A percentile compares a stretch with the other conserved stretches of the same genome.
Conservation (phyloP, 1,140 invertebrate genomes). For the Archivesica marissinica region DNA sequence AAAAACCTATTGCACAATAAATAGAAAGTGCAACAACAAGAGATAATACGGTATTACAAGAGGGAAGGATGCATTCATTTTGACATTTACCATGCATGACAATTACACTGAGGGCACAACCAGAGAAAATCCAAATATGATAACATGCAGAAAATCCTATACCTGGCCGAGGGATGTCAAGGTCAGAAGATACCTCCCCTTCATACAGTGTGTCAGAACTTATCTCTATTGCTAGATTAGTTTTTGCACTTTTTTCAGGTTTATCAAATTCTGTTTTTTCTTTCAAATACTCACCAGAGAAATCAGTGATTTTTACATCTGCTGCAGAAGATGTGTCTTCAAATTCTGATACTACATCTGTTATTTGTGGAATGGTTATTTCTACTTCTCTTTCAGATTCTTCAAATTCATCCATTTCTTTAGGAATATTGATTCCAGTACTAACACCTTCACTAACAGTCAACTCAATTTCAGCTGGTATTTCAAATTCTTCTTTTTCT, state of each 20-base stretch:
- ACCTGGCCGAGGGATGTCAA: constrained; percentile 31
- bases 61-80: too few species aligned
- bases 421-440: not conserved
- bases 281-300: constrained; percentile 19
- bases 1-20: too few species aligned
- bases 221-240: constrained; percentile 24
- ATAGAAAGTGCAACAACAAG: too few species aligned
- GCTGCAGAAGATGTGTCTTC: not conserved
- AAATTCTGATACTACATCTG: not conserved
- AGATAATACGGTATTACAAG: too few species aligned
- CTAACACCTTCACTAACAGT: not conserved
- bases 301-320: not conserved
- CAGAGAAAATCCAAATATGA: not conserved
- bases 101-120: not conserved
- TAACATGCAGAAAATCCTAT: constrained; percentile 33
- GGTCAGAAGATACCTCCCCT: constrained; percentile 31
- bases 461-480: constrained; percentile 10
- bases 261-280: not conserved
- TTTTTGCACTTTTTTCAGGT: not conserved
- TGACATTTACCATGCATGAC: constrained; percentile 8
- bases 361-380: not conserved
- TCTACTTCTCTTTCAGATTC: constrained; percentile 20
- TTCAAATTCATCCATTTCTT: constrained; percentile 19
- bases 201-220: constrained; percentile 38
- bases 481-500: constrained; percentile 4